Percentiles rank a stretch among this genome's conserved stretches.
Conservation (phyloP, 2,797 vertebrate genomes). For the Helostoma temminkii region DNA sequence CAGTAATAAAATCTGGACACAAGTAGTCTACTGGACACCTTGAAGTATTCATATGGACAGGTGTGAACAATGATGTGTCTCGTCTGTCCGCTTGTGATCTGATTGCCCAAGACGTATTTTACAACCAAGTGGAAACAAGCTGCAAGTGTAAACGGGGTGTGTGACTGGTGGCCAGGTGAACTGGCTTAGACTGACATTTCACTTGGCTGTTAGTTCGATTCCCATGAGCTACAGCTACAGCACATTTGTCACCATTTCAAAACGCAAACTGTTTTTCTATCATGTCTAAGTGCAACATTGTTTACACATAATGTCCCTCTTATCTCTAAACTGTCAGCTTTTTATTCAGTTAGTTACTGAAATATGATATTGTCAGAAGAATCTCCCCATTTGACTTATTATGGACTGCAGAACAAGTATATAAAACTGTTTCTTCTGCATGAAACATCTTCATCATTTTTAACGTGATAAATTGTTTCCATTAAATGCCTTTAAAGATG, state of each 20-base stretch:
- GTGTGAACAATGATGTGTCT: no score
- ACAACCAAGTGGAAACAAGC: no score
- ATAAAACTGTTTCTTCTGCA: slow-evolving; percentile 12
- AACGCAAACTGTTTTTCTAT: slow-evolving; percentile 39
- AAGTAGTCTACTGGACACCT: no score
- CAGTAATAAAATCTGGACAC: no score
- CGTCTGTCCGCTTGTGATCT: no score
- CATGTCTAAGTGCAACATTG: slow-evolving; percentile 24
- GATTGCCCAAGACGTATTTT: no score
- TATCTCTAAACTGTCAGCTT: slow-evolving; percentile 20
- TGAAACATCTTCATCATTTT: slow-evolving; percentile 37
- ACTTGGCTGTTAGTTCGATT: slow-evolving; percentile 20
- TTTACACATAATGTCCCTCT: slow-evolving; percentile 16
- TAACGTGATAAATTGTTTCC: slow-evolving; percentile 27
- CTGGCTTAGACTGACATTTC: slow-evolving; percentile 15
- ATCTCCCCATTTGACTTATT: slow-evolving; percentile 6
- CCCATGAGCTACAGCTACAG: background rate
- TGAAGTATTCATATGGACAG: no score
- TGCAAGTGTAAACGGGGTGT: background rate
- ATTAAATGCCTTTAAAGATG: slow-evolving; percentile 47
- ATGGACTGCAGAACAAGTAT: slow-evolving; percentile 8
- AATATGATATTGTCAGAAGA: slow-evolving; percentile 26
- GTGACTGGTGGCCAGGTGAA: slow-evolving; percentile 7
- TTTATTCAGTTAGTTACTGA: slow-evolving; percentile 33
- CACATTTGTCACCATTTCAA: slow-evolving; percentile 14